phyloP scores from a whole-genome alignment of 2,797 vertebrate species.

The Hypotaenidia philippensis region DNA sequence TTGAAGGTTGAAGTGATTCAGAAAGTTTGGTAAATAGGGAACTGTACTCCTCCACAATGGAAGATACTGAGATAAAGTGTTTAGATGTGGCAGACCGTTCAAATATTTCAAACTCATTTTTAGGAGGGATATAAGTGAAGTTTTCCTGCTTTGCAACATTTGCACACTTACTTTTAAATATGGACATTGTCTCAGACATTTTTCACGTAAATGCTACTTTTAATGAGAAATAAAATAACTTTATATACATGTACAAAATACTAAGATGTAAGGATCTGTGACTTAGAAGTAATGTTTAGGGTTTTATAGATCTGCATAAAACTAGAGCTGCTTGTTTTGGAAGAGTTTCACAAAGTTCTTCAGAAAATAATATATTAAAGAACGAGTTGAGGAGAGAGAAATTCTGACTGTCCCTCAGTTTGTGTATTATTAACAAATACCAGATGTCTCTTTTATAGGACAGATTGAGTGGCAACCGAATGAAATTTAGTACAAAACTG shows the following conservation, averaged over 20 bases:
- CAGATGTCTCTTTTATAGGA: not conserved
- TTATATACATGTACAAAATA: not conserved
- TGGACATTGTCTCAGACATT: not conserved
- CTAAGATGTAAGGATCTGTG: not conserved
- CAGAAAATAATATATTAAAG: not conserved
- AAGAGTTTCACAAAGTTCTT: not conserved
- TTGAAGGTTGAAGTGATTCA: not conserved
- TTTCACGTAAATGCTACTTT: not conserved
- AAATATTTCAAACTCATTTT: not conserved
- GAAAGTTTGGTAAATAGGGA: not conserved
- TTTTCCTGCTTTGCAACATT: not conserved
- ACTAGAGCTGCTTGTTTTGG: not conserved
- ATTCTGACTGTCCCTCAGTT: not conserved
- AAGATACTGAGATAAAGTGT: not conserved
- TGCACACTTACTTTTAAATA: not conserved
- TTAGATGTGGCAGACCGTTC: not conserved
- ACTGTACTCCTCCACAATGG: not conserved
- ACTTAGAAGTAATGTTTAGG: not conserved
- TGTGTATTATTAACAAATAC: not conserved
- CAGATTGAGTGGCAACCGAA: not conserved
- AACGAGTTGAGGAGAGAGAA: not conserved
- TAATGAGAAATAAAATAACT: not conserved
- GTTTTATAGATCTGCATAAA: not conserved
- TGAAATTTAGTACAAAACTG: not conserved
- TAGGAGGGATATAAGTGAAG: not conserved